A percentile compares a stretch with the other conserved stretches of the same genome.
Conservation (phyloP, 1,140 invertebrate species). For the Daktulosphaira vitifoliae region DNA sequence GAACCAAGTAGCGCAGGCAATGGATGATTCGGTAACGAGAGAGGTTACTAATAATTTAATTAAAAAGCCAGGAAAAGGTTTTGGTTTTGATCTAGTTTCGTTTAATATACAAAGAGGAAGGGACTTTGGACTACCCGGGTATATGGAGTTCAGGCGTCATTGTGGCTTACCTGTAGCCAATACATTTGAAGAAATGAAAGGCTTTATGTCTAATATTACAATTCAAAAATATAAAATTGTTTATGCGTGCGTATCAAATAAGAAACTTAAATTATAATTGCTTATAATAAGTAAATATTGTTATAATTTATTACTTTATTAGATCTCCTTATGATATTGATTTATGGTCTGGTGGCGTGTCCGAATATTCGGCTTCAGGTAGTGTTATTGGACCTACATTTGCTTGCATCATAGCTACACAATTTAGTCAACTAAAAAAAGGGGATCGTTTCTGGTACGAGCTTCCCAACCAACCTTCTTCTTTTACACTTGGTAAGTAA, state of each 20-base stretch:
- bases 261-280: no score
- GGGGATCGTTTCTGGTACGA: conserved; percentile 98
- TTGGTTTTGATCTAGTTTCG: conserved; percentile 85
- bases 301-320: not conserved
- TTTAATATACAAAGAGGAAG: conserved; percentile 90
- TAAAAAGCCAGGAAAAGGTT: conserved; percentile 74
- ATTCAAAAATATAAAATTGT: conserved; percentile 64
- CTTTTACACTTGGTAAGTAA: conserved; percentile 62
- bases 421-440: conserved; percentile 80
- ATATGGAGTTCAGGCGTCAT: conserved; percentile 76
- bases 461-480: conserved; percentile 80
- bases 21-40: conserved; percentile 88
- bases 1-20: conserved; percentile 90
- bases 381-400: conserved; percentile 92
- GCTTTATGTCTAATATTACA: conserved; percentile 82
- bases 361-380: conserved; percentile 73
- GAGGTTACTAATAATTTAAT: conserved; percentile 88
- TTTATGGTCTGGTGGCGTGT: conserved; percentile 87
- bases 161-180: conserved; percentile 73
- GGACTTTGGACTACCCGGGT: conserved; percentile 84
- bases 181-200: conserved; percentile 75
- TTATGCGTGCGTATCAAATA: conserved; percentile 65
- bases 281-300: no score
- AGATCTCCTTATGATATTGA: conserved; percentile 68
- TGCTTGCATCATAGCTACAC: conserved; percentile 91